These are phyloP conservation scores for Microcebus ravelobensis DNA, from an alignment of 2,113 vertebrate genomes.

Conservation along the genomic window DNA sequence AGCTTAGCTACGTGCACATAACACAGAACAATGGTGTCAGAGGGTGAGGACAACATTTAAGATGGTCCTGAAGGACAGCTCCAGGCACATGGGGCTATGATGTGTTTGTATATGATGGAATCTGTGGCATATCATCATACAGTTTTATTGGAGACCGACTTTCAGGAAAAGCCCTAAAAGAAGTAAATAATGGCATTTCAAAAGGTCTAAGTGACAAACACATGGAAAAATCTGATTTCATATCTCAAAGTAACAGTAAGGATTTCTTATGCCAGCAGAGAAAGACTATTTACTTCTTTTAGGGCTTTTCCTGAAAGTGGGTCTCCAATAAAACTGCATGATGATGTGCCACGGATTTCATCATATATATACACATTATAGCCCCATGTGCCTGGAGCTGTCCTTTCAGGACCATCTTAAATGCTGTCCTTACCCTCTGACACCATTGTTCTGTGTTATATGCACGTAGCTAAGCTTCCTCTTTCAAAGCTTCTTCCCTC, in stretches of 20 bases:
- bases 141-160: background rate
- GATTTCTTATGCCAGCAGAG: background rate
- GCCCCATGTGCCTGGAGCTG: background rate
- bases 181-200: background rate
- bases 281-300: background rate
- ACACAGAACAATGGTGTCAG: background rate
- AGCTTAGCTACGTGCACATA: background rate
- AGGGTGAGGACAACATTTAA: background rate
- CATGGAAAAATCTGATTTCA: background rate
- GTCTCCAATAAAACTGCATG: background rate
- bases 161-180: background rate
- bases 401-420: background rate
- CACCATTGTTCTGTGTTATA: background rate
- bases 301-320: background rate
- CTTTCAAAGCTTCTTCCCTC: background rate
- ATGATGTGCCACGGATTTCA: background rate
- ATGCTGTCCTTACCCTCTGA: background rate
- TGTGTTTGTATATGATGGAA: background rate
- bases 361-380: background rate
- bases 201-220: slow-evolving; percentile 14
- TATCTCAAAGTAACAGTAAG: background rate
- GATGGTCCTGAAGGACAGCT: slow-evolving; percentile 20
- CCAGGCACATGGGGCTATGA: background rate
- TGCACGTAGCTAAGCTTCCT: background rate
- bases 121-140: background rate